phyloP scores from a whole-genome alignment of 2,797 vertebrate species.

The Sphenodon punctatus region DNA sequence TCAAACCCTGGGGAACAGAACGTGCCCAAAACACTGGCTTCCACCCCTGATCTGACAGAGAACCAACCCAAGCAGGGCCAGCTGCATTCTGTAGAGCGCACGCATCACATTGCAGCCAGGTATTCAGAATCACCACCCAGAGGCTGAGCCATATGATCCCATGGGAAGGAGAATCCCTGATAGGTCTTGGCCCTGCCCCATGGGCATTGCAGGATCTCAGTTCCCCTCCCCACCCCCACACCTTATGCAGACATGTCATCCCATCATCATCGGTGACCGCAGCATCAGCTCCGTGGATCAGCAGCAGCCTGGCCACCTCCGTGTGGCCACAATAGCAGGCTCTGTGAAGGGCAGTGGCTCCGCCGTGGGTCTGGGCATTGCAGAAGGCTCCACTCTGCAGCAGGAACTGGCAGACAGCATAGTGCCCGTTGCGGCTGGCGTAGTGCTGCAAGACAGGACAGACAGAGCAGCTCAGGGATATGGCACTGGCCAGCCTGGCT shows the following conservation, averaged over 20 bases:
- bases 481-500: not conserved
- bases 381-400: conserved; percentile 82
- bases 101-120: not conserved
- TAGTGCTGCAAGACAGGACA: conserved; percentile 82
- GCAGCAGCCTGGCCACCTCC: conserved; percentile 79
- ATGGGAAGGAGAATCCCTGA: too few species aligned
- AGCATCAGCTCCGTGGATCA: conserved; percentile 81
- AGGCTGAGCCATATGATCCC: not conserved
- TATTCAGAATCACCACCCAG: not conserved
- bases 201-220: not conserved
- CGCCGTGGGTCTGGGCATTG: conserved; percentile 82
- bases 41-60: too few species aligned
- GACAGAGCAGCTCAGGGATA: not conserved
- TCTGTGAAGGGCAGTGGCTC: conserved; percentile 88
- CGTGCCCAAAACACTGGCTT: too few species aligned
- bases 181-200: not conserved
- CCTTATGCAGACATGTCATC: conserved; percentile 90
- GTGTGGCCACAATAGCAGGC: conserved; percentile 88
- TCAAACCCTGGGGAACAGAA: not conserved
- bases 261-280: conserved; percentile 81
- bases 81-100: too few species aligned
- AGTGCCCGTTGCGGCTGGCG: conserved; percentile 87
- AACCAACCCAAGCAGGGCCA: too few species aligned
- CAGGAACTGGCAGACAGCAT: conserved; percentile 82
- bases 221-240: conserved; percentile 9